These are phyloP conservation scores for Martes martes DNA, from an alignment of 2,113 vertebrate species.

Conservation along the genomic window DNA sequence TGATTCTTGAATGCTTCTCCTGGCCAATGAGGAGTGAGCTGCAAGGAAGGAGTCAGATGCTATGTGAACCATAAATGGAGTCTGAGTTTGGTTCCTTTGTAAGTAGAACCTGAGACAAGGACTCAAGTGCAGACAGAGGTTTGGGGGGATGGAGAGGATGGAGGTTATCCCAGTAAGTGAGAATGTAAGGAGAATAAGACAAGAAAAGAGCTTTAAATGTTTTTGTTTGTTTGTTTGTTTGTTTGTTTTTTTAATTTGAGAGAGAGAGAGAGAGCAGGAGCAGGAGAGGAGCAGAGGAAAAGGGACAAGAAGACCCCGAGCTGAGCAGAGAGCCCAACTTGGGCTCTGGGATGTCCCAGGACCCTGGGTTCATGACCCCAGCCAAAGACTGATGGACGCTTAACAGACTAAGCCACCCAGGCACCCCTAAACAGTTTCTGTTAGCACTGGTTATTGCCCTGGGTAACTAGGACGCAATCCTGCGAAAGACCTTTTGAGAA, in stretches of 20 bases:
- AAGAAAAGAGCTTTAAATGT: neutral
- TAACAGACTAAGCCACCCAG: neutral
- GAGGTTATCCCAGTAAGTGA: neutral
- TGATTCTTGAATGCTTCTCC: neutral
- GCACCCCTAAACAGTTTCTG: neutral
- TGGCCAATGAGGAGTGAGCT: neutral
- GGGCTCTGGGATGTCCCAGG: neutral
- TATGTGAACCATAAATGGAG: neutral
- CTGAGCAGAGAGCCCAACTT: neutral
- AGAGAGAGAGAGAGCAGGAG: neutral
- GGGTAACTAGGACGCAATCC: neutral
- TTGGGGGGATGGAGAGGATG: fast-evolving
- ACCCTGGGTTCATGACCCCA: neutral
- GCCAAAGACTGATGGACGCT: neutral
- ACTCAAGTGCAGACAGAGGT: neutral
- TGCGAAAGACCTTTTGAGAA: neutral
- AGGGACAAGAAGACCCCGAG: neutral
- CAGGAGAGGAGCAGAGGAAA: neutral
- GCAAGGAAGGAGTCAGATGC: neutral
- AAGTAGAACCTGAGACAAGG: neutral
- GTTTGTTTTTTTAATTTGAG: no score
- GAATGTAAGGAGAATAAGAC: neutral
- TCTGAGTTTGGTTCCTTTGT: neutral
- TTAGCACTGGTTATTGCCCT: neutral
- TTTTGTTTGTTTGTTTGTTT: no score